phyloP scores from a whole-genome alignment of 1,140 invertebrate species.

The Nymphalis io region DNA sequence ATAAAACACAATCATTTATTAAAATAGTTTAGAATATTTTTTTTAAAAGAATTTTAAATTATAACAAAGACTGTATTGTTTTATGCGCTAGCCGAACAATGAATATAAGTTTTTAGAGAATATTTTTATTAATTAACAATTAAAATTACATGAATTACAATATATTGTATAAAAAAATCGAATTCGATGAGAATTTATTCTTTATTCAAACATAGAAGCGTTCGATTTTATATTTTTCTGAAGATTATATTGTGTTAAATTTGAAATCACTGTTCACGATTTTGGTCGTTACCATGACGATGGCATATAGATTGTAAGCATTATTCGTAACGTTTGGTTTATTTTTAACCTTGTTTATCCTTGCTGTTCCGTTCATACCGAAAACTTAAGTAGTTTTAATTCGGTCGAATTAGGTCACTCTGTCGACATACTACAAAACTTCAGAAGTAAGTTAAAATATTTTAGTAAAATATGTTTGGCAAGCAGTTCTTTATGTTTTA shows the following conservation, averaged over 20 bases:
- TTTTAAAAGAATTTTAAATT: too few relatives aligned
- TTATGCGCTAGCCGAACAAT: too few relatives aligned
- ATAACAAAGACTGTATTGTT: too few relatives aligned
- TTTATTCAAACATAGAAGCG: not conserved
- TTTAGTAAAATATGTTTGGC: not conserved
- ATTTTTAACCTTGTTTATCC: conserved; percentile 1
- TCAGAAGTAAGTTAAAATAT: not conserved
- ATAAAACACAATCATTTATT: too few relatives aligned
- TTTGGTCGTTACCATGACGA: not conserved
- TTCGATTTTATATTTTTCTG: not conserved
- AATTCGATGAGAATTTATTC: not conserved
- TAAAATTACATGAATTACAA: too few relatives aligned
- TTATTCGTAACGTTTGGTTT: not conserved
- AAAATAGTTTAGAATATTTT: too few relatives aligned
- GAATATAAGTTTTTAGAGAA: too few relatives aligned
- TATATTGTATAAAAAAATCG: not conserved
- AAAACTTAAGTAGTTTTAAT: not conserved
- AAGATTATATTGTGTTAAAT: too few relatives aligned
- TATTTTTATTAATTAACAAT: too few relatives aligned
- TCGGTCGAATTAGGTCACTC: conserved; percentile 4
- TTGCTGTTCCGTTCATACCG: not conserved
- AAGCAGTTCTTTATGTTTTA: not conserved
- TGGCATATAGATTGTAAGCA: not conserved
- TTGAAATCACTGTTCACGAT: not conserved
- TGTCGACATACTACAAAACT: not conserved